These are phyloP conservation scores for Trachymyrmex septentrionalis DNA, from an alignment of 1,140 invertebrate genomes.

Conservation along the genomic window DNA sequence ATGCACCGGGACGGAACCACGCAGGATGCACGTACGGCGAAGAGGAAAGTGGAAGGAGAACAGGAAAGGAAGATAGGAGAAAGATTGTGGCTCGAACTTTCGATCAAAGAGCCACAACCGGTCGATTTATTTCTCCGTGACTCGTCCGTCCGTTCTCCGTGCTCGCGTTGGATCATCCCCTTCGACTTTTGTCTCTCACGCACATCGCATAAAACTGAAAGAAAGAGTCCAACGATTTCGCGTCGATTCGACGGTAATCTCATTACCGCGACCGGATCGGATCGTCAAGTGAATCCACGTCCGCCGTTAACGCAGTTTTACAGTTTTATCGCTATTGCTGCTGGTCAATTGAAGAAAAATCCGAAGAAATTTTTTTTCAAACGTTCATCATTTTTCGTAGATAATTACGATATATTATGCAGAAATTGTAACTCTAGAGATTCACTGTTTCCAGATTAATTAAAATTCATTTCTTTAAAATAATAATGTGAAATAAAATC, in stretches of 20 bases:
- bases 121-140: constrained; percentile 53
- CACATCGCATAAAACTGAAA: constrained; percentile 22
- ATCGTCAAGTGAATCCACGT: constrained; percentile 40
- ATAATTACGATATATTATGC: neutral
- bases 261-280: constrained; percentile 62
- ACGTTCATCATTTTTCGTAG: neutral
- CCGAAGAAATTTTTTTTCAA: neutral
- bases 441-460: neutral
- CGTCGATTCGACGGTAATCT: constrained; percentile 56
- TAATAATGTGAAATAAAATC: neutral
- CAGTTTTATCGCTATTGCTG: constrained; percentile 12
- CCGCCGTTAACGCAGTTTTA: constrained; percentile 29
- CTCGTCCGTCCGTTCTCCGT: neutral
- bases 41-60: neutral
- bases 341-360: constrained; percentile 1
- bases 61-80: neutral
- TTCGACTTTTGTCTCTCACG: constrained; percentile 63
- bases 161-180: constrained; percentile 9
- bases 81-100: constrained; percentile 53
- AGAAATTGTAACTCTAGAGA: constrained; percentile 1
- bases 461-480: neutral
- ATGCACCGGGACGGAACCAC: neutral
- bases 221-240: neutral
- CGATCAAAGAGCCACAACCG: constrained; percentile 37
- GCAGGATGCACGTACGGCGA: constrained; percentile 27